Evolutionary conservation across 2,113 vertebrate genomes (phyloP).

Genomic region (Cavia porcellus): DNA sequence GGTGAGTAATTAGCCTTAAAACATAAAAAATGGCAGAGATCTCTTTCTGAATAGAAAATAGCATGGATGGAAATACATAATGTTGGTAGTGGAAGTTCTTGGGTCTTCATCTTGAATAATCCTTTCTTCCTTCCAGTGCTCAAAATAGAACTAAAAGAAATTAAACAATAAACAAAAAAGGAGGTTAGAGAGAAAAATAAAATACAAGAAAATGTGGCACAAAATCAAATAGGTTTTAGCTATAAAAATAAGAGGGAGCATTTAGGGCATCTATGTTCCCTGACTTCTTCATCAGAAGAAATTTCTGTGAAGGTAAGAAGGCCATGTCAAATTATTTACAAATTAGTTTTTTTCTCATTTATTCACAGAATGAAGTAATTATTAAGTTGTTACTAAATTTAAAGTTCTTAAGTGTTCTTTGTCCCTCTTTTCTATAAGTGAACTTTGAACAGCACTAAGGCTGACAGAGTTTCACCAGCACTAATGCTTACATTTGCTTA

Average conservation of each 20-base stretch:
- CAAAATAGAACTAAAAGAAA: conserved; percentile 4
- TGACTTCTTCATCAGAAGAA: neutral
- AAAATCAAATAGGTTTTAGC: neutral
- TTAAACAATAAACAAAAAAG: neutral
- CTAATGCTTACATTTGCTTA: conserved; percentile 19
- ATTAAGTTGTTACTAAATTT: conserved; percentile 19
- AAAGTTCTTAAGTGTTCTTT: conserved; percentile 47
- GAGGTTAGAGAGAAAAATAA: neutral
- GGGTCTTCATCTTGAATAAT: neutral
- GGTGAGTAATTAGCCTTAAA: neutral
- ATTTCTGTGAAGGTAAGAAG: neutral
- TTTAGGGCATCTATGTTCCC: neutral
- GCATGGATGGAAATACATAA: neutral
- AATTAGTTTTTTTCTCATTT: neutral
- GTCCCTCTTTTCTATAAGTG: neutral
- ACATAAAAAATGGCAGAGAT: neutral
- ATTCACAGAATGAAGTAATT: neutral
- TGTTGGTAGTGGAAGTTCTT: neutral
- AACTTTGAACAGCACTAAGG: conserved; percentile 9
- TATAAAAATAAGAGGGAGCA: neutral
- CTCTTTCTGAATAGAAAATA: conserved; percentile 28
- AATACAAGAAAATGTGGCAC: neutral
- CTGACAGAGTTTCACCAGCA: neutral
- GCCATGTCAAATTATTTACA: neutral
- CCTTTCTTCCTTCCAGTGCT: neutral